Evolutionary conservation across 1,140 invertebrate genomes (phyloP), one percentile per base, ranked within the genome.

Genomic region (Fopius arisanus): DNA sequence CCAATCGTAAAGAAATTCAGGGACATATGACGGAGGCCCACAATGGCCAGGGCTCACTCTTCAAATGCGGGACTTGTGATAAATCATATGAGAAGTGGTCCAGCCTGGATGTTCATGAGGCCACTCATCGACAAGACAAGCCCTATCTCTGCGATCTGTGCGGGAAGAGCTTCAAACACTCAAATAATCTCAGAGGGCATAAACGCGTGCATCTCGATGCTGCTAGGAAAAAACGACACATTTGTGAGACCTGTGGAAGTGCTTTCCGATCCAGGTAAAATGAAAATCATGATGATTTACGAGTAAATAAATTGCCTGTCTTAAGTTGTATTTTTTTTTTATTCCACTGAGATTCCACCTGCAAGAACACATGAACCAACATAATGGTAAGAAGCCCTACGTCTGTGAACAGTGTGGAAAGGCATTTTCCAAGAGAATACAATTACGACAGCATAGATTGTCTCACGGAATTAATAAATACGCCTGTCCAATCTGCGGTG

Each of bases 111-210:
- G 75, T 86, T 68, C 86, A 87, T 31, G 82, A 84, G 67, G 83
- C 84, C 23, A 86, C 84, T 67, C 84, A 85, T 37, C 77, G 81
- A 65, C 51, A 73, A n/a, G 84, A 85, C 31, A 85, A 83, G 66
- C 84, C 84, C 5, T 88, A 81, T 69, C 75, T 88, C 21, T 90
- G 90, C 76, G 86, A 88, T 72, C 71, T 88, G 14, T 91, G 90
- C 78, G 86, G 85, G 1, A 89, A 89, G 76, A 83, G 85, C n/a
- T 91, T 91, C 75, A 90, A 89, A 31, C 87, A 88, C 72, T 84
- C 83, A 0, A 86, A 84, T 63, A 86, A 88, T 78, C 78, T 89
- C 33, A 78, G 85, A 10, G 82, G 82, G 7, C 88, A 89, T 40
- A 86, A 86, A 71, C 79, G 83, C 67, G 83, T 77, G 71, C 86